Evolutionary conservation across 2,888 invertebrate species (phyloP).

Genomic region (Lordiphosa andalusiaca): DNA sequence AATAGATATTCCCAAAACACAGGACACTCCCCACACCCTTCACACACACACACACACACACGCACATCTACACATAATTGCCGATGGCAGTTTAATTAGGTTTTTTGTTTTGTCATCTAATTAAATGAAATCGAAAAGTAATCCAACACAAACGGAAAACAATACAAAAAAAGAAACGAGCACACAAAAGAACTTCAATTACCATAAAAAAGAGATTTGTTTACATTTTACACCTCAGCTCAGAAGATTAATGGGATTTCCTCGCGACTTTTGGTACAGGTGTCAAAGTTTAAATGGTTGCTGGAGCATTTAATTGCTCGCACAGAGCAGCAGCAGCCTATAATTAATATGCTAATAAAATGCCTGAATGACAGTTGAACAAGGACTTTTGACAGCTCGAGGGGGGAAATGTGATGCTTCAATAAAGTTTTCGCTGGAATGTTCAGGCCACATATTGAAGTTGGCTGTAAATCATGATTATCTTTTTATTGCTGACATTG

Average conservation of each 20-base stretch:
- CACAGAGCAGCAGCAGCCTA: slow-evolving; percentile 15
- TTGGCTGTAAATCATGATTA: slow-evolving; percentile 65
- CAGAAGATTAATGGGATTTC: slow-evolving; percentile 66
- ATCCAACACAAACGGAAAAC: slow-evolving; percentile 24
- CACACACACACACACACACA: neutral
- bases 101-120: slow-evolving; percentile 33
- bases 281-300: slow-evolving; percentile 62
- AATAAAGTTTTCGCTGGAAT: slow-evolving; percentile 27
- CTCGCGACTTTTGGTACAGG: slow-evolving; percentile 38
- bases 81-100: neutral
- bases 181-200: slow-evolving; percentile 60
- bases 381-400: slow-evolving; percentile 42
- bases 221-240: slow-evolving; percentile 57
- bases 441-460: slow-evolving; percentile 41
- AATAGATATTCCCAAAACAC: slow-evolving; percentile 38
- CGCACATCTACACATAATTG: neutral
- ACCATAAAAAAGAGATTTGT: slow-evolving; percentile 77
- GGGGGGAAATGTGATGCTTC: slow-evolving; percentile 12
- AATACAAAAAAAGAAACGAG: slow-evolving; percentile 30
- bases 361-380: slow-evolving; percentile 52
- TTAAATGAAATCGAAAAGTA: slow-evolving; percentile 66
- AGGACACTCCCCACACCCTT: slow-evolving; percentile 6
- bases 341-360: slow-evolving; percentile 73
- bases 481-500: slow-evolving; percentile 56
- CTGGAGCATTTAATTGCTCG: slow-evolving; percentile 56